These are phyloP conservation scores for Temnothorax rugatulus DNA, from an alignment of 2,888 invertebrate genomes.

Conservation along the genomic window DNA sequence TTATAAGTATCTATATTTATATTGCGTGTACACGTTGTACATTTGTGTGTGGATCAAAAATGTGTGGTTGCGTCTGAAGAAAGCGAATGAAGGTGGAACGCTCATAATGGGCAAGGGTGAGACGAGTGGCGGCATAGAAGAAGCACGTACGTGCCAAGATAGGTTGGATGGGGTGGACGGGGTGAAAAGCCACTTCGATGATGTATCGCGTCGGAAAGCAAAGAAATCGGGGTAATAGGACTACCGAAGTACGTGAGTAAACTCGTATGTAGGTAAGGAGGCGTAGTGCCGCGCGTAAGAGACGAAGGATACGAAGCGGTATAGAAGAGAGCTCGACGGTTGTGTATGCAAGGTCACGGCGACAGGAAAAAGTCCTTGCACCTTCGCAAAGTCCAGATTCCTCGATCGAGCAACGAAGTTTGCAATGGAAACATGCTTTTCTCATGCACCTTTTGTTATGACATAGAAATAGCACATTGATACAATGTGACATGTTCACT, in stretches of 20 bases:
- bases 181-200: slow-evolving; percentile 74
- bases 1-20: neutral
- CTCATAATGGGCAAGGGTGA: slow-evolving; percentile 53
- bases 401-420: slow-evolving; percentile 45
- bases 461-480: neutral
- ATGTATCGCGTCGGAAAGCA: slow-evolving; percentile 70
- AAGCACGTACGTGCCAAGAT: slow-evolving; percentile 58
- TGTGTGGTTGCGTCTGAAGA: slow-evolving; percentile 33
- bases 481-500: neutral
- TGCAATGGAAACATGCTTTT: neutral
- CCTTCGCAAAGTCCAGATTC: slow-evolving; percentile 46
- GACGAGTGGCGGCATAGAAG: slow-evolving; percentile 45
- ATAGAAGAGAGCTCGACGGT: slow-evolving; percentile 25
- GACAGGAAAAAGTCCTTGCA: slow-evolving; percentile 38
- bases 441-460: neutral
- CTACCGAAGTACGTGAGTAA: slow-evolving; percentile 72
- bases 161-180: slow-evolving; percentile 35
- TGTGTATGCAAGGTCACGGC: slow-evolving; percentile 62
- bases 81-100: slow-evolving; percentile 47
- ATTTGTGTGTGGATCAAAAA: slow-evolving; percentile 19
- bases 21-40: neutral
- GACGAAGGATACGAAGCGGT: slow-evolving; percentile 53
- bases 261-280: slow-evolving; percentile 65
- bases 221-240: slow-evolving; percentile 75
- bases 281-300: slow-evolving; percentile 38